Evolutionary conservation across 2,797 vertebrate genomes (phyloP).

Genomic region (Miichthys miiuy): DNA sequence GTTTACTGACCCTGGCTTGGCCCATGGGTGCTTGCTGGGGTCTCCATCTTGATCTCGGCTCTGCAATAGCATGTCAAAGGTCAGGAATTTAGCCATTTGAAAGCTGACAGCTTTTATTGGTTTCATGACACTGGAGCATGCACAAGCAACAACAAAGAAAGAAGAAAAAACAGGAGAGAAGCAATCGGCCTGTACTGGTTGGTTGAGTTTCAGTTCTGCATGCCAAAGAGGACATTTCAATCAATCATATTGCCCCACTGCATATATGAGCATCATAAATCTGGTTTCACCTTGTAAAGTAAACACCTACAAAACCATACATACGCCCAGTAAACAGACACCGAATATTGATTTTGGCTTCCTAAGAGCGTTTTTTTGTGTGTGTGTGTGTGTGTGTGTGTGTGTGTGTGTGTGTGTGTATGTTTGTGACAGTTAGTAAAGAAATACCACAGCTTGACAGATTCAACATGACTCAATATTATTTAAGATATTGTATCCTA

Average conservation of each 20-base stretch:
- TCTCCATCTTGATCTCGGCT: conserved; percentile 85
- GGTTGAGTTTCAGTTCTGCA: conserved; percentile 78
- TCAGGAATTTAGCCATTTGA: conserved; percentile 44
- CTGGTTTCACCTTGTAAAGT: conserved; percentile 43
- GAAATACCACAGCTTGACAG: conserved; percentile 26
- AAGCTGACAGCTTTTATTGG: conserved; percentile 5
- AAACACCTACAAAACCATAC: conserved; percentile 27
- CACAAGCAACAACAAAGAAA: conserved; percentile 30
- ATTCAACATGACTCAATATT: not conserved
- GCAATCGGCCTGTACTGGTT: conserved; percentile 42
- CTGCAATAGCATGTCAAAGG: conserved; percentile 80
- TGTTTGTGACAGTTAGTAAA: conserved; percentile 30
- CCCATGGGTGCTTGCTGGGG: conserved; percentile 88
- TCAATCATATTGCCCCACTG: conserved; percentile 16
- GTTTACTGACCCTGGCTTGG: conserved; percentile 91
- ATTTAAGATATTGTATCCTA: conserved; percentile 19
- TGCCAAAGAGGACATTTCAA: conserved; percentile 45
- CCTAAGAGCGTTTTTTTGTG: not conserved
- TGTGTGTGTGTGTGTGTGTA: no score
- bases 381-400: no score
- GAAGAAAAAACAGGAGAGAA: conserved; percentile 29
- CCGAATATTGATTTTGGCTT: conserved; percentile 35
- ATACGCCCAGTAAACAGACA: conserved; percentile 19
- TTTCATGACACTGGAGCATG: conserved; percentile 55
- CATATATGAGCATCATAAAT: conserved; percentile 43